These are phyloP conservation scores for Bolborhynchus lineola DNA, from an alignment of 2,113 vertebrate species.

Conservation along the genomic window DNA sequence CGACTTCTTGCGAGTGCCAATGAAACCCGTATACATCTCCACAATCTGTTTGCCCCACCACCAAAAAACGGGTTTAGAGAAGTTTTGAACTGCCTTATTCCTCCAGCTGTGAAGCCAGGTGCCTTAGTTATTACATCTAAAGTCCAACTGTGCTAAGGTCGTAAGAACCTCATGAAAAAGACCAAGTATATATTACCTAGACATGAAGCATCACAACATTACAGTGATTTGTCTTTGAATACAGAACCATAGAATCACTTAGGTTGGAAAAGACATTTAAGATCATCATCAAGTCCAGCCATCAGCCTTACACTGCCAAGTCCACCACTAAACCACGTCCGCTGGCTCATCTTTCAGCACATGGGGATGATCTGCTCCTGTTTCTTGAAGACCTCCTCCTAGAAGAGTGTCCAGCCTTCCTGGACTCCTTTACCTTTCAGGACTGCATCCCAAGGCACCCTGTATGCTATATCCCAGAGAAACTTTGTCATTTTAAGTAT, in stretches of 20 bases:
- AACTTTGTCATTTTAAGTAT: background rate
- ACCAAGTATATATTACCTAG: constrained; percentile 13
- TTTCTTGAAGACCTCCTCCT: background rate
- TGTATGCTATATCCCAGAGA: background rate
- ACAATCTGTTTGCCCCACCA: background rate
- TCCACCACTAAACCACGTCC: background rate
- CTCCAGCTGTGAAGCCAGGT: constrained; percentile 45
- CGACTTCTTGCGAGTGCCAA: background rate
- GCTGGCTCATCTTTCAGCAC: background rate
- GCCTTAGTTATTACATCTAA: background rate
- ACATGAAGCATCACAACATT: constrained; percentile 7
- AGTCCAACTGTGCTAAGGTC: constrained; percentile 3
- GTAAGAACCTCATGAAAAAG: constrained; percentile 49
- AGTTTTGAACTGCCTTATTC: constrained; percentile 24
- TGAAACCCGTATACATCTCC: background rate
- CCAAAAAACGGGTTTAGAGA: background rate
- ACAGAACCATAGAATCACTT: background rate
- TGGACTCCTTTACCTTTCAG: background rate
- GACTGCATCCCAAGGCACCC: background rate
- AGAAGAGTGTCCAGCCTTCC: background rate
- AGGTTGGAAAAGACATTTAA: background rate
- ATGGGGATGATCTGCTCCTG: background rate
- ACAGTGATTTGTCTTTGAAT: background rate
- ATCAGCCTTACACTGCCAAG: background rate
- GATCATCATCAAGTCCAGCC: rapidly evolving